These are phyloP conservation scores for Euclidia mi DNA, from an alignment of 2,888 invertebrate species.

Conservation along the genomic window DNA sequence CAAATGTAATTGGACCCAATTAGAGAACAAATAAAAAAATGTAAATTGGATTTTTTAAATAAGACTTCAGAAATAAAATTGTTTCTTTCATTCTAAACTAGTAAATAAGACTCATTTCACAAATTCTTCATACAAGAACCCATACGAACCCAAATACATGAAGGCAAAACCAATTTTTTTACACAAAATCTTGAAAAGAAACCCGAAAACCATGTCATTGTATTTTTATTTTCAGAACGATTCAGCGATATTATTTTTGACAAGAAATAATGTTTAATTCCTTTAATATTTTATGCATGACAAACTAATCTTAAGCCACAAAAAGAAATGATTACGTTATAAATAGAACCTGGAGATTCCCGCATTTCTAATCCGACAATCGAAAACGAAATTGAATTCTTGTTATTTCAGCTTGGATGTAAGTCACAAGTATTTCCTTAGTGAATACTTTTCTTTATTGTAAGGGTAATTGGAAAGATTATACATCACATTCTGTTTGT, in stretches of 20 bases:
- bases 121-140: slow-evolving; percentile 1
- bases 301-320: slow-evolving; percentile 17
- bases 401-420: slow-evolving; percentile 13
- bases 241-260: slow-evolving; percentile 17
- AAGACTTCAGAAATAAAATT: background rate
- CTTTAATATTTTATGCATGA: slow-evolving; percentile 15
- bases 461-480: background rate
- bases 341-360: slow-evolving; percentile 5
- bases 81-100: background rate
- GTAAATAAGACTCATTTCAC: slow-evolving; percentile 4
- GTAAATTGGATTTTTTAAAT: background rate
- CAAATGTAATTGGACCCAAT: background rate
- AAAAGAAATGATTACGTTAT: slow-evolving; percentile 16
- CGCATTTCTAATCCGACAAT: slow-evolving; percentile 22
- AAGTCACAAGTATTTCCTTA: background rate
- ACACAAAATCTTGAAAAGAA: background rate
- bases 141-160: background rate
- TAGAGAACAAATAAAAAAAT: background rate
- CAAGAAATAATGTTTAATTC: slow-evolving; percentile 14
- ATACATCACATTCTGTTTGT: no score
- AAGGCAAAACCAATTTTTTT: slow-evolving; percentile 2
- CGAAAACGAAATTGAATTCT: slow-evolving; percentile 20
- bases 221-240: slow-evolving; percentile 6
- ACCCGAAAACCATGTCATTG: background rate
- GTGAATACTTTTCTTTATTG: background rate